Conservation (phyloP, 2,113 vertebrate genomes). For the Orthochromis malagaraziensis region DNA sequence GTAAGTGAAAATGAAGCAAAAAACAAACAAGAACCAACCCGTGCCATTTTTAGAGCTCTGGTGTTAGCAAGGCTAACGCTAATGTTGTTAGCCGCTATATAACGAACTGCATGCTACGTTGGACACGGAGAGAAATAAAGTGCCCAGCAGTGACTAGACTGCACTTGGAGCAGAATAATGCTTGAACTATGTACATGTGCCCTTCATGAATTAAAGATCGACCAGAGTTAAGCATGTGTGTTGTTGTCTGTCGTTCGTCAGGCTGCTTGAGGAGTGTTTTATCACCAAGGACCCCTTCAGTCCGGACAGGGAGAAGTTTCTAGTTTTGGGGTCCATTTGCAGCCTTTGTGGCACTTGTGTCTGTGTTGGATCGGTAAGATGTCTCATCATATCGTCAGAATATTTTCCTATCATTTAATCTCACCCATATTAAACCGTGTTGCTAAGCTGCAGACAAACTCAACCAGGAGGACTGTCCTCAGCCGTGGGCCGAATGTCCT, state of each 20-base stretch:
- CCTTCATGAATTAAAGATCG: neutral
- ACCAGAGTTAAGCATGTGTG: accelerated
- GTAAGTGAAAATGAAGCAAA: conserved; percentile 66
- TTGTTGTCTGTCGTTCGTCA: conserved; percentile 7
- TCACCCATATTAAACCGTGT: neutral
- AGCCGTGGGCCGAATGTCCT: neutral
- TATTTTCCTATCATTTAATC: neutral
- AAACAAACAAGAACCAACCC: neutral
- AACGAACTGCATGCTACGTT: neutral
- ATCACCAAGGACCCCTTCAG: conserved; percentile 83
- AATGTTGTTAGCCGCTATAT: neutral
- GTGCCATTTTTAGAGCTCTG: neutral
- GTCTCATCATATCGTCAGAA: neutral
- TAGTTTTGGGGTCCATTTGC: conserved; percentile 78
- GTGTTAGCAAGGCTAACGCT: conserved; percentile 5
- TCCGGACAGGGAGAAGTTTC: conserved; percentile 77
- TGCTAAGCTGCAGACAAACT: neutral
- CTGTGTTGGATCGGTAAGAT: conserved; percentile 77
- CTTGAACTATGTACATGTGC: neutral
- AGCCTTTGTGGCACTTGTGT: conserved; percentile 73
- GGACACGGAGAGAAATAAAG: neutral
- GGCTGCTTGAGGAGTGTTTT: conserved; percentile 83
- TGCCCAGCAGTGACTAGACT: neutral
- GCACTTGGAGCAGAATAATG: accelerated
- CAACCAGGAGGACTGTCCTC: neutral